These are phyloP conservation scores for Siphamia tubifer DNA, from an alignment of 2,113 vertebrate species.

Conservation along the genomic window DNA sequence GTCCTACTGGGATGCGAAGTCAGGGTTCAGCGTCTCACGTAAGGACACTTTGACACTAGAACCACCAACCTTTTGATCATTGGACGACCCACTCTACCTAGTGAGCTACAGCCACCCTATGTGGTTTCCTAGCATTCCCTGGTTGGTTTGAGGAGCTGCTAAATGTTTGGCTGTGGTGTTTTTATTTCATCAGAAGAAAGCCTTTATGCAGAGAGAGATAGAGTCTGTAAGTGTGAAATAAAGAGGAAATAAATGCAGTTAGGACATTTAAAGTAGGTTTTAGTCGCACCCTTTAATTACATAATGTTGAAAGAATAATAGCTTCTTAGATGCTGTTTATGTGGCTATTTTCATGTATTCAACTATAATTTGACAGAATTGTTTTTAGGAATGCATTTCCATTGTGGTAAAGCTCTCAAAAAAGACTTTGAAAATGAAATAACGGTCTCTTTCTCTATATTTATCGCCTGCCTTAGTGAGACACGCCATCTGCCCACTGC, in stretches of 20 bases:
- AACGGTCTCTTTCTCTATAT: slow-evolving; percentile 29
- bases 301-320: background rate
- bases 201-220: background rate
- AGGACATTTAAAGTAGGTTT: background rate
- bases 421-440: slow-evolving; percentile 52
- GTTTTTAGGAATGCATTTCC: background rate
- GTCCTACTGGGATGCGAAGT: too few relatives aligned
- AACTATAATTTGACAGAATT: slow-evolving; percentile 8
- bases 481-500: slow-evolving; percentile 51
- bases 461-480: slow-evolving; percentile 45
- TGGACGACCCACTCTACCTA: too few relatives aligned
- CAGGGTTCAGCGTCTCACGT: too few relatives aligned
- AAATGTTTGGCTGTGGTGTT: background rate
- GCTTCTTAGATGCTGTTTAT: background rate
- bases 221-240: background rate
- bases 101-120: too few relatives aligned
- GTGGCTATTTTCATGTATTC: background rate
- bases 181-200: background rate
- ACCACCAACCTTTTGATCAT: too few relatives aligned
- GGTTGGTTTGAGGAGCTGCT: background rate
- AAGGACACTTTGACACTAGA: too few relatives aligned
- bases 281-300: slow-evolving; percentile 15
- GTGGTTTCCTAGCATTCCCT: too few relatives aligned
- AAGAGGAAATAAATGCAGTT: slow-evolving; percentile 14
- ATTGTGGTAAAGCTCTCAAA: slow-evolving; percentile 8